Conservation (phyloP, 2,113 vertebrate genomes). For the Solea solea region DNA sequence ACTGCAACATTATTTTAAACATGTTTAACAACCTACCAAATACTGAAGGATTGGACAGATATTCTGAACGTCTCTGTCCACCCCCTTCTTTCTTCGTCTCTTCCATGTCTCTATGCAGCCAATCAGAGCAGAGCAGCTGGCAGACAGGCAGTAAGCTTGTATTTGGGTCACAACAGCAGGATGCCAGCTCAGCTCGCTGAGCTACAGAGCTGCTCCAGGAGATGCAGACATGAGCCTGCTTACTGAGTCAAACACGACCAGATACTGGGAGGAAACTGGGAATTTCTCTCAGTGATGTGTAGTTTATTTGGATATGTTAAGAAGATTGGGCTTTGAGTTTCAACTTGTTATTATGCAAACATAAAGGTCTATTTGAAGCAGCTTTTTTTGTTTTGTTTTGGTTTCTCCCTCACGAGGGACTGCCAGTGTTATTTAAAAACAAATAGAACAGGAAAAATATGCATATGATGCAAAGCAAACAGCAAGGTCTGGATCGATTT, state of each 20-base stretch:
- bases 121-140: constrained; percentile 42
- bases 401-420: too few species aligned
- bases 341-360: too few species aligned
- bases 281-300: not conserved
- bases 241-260: constrained; percentile 5
- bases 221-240: constrained; percentile 1
- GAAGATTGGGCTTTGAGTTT: not conserved
- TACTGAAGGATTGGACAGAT: not conserved
- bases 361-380: too few species aligned
- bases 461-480: too few species aligned
- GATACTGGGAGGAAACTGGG: not conserved
- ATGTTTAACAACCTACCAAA: too few species aligned
- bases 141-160: constrained; percentile 39
- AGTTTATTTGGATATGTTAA: not conserved
- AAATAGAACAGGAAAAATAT: too few species aligned
- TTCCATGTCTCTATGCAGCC: constrained; percentile 35
- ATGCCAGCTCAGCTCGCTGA: constrained; percentile 55
- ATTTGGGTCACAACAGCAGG: constrained; percentile 67
- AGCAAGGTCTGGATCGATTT: too few species aligned
- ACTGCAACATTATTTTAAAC: too few species aligned
- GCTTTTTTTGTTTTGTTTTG: too few species aligned
- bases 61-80: not conserved
- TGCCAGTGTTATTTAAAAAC: too few species aligned
- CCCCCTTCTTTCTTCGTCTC: not conserved
- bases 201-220: constrained; percentile 19